Conservation (phyloP, 2,888 invertebrate genomes). For the Nemoura dubitans region DNA sequence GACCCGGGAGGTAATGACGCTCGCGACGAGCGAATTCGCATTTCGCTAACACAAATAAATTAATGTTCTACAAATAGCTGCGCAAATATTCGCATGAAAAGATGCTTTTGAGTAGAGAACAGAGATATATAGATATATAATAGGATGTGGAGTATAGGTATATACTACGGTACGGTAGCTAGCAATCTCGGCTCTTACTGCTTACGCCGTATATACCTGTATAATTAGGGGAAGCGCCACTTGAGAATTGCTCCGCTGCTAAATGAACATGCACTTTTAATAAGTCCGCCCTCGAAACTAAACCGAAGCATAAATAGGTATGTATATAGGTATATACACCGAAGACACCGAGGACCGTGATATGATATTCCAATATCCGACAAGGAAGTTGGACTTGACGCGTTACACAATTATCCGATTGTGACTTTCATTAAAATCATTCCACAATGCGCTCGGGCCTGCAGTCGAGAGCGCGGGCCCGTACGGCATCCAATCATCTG, state of each 20-base stretch:
- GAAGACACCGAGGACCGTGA: neutral
- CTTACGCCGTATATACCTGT: neutral
- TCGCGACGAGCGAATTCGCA: neutral
- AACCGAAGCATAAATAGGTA: too few species aligned
- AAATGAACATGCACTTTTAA: slow-evolving; percentile 23
- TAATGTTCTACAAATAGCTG: slow-evolving; percentile 1
- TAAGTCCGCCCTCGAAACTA: neutral
- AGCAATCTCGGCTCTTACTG: neutral
- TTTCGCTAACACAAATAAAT: neutral
- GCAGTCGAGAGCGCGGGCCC: neutral
- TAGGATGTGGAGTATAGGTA: neutral
- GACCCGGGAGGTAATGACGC: neutral
- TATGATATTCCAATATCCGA: neutral
- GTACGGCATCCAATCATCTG: slow-evolving; percentile 20
- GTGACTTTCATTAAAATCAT: slow-evolving; percentile 33
- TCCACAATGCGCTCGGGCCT: neutral
- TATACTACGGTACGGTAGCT: neutral
- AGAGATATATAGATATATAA: neutral
- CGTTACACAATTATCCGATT: slow-evolving; percentile 28
- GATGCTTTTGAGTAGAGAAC: neutral
- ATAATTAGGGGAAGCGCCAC: neutral
- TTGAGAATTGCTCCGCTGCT: neutral
- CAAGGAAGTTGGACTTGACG: slow-evolving; percentile 26
- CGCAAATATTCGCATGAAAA: slow-evolving; percentile 7
- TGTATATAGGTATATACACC: too few species aligned